phyloP scores from a whole-genome alignment of 23 tunicate species.

The Ciona savignyi region DNA sequence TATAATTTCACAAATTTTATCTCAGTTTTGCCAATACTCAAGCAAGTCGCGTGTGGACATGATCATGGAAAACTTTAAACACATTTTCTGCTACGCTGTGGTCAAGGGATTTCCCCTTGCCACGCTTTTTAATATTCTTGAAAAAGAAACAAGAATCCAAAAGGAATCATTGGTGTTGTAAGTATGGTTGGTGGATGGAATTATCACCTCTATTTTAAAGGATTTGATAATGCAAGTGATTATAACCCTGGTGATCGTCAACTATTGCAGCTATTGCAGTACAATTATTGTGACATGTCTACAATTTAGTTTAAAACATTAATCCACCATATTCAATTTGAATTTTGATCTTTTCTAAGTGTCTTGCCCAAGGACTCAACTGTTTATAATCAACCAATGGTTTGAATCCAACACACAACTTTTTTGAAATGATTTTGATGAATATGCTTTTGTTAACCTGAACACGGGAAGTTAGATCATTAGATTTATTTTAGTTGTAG shows the following conservation, averaged over 20 bases:
- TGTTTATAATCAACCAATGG: no score
- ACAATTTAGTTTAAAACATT: not conserved
- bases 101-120: conserved; percentile 19
- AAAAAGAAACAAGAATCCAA: conserved; percentile 54
- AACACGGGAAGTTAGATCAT: no score
- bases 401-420: no score
- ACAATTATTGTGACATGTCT: not conserved
- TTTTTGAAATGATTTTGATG: not conserved
- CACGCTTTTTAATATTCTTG: conserved; percentile 29
- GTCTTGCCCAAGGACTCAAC: no score
- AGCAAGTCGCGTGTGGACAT: conserved; percentile 23
- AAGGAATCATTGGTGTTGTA: conserved; percentile 70
- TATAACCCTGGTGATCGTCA: not conserved
- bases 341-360: not conserved
- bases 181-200: conserved; percentile 18
- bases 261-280: not conserved
- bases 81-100: conserved; percentile 71
- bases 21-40: conserved; percentile 32
- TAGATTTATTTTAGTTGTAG: no score
- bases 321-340: not conserved
- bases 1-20: not conserved
- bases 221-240: not conserved
- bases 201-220: not conserved
- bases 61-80: conserved; percentile 70
- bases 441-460: no score